Conservation (phyloP, 2,113 vertebrate genomes). For the Campylomormyrus numenius region DNA sequence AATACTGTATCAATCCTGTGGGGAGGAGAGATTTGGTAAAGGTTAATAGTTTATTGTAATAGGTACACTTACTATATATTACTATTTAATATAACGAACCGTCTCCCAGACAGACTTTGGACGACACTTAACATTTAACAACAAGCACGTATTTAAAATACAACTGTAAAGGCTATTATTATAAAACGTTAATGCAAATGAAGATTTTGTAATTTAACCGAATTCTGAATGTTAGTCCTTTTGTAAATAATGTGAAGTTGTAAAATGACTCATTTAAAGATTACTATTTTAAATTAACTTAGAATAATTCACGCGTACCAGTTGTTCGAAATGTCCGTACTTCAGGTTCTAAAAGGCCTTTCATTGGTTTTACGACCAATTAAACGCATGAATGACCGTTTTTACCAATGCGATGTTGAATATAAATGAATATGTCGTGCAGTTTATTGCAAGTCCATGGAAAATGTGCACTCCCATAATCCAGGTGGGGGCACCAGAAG, state of each 20-base stretch:
- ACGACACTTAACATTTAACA: background rate
- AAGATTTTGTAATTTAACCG: background rate
- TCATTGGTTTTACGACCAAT: background rate
- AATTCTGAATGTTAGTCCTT: background rate
- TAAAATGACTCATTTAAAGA: background rate
- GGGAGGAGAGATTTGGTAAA: background rate
- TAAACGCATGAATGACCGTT: background rate
- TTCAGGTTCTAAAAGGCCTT: background rate
- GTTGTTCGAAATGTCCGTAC: background rate
- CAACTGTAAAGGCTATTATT: background rate
- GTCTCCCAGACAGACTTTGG: background rate
- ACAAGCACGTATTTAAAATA: background rate
- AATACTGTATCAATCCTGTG: too few relatives aligned
- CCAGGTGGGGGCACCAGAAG: slow-evolving; percentile 20
- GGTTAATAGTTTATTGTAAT: background rate
- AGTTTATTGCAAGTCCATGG: background rate
- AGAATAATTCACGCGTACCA: background rate
- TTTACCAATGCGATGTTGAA: background rate
- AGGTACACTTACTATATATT: background rate
- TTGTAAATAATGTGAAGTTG: background rate
- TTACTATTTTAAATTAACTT: background rate
- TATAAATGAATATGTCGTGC: background rate
- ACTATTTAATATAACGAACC: background rate
- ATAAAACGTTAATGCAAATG: background rate
- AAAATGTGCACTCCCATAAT: background rate